These are phyloP conservation scores for Atta cephalotes DNA, from an alignment of 1,140 invertebrate species.

Conservation along the genomic window DNA sequence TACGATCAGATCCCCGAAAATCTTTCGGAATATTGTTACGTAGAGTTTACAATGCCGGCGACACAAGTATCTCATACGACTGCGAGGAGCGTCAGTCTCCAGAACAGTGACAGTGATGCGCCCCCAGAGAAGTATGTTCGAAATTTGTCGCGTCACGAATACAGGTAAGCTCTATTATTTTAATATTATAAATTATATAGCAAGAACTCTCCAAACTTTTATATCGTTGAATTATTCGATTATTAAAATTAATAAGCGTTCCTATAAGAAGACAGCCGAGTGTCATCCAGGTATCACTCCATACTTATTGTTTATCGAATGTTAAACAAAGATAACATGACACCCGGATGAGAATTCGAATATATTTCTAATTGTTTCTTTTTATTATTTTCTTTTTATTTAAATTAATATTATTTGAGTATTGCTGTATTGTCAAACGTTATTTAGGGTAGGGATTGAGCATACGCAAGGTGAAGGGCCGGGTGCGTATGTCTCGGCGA, in stretches of 20 bases:
- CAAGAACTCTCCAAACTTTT: background rate
- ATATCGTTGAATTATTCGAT: background rate
- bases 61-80: conserved; percentile 99
- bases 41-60: conserved; percentile 99
- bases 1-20: conserved; percentile 99
- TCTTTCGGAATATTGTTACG: conserved; percentile 94
- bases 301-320: too few relatives aligned
- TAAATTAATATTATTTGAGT: background rate
- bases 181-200: background rate
- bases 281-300: too few relatives aligned
- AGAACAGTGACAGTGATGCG: conserved; percentile 95
- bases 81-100: conserved; percentile 96
- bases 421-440: background rate
- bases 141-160: conserved; percentile 98
- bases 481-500: conserved; percentile 92
- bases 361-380: background rate
- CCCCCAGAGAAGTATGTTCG: conserved; percentile 99
- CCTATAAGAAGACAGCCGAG: background rate
- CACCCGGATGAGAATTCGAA: too few relatives aligned
- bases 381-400: background rate
- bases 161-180: conserved; percentile 88
- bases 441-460: conserved; percentile 93
- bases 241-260: background rate
- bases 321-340: too few relatives aligned
- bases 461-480: conserved; percentile 92